A percentile compares a stretch with the other conserved stretches of the same genome.
phyloP scores from a whole-genome alignment of 2,888 invertebrate species.

The Ecdyonurus torrentis region DNA sequence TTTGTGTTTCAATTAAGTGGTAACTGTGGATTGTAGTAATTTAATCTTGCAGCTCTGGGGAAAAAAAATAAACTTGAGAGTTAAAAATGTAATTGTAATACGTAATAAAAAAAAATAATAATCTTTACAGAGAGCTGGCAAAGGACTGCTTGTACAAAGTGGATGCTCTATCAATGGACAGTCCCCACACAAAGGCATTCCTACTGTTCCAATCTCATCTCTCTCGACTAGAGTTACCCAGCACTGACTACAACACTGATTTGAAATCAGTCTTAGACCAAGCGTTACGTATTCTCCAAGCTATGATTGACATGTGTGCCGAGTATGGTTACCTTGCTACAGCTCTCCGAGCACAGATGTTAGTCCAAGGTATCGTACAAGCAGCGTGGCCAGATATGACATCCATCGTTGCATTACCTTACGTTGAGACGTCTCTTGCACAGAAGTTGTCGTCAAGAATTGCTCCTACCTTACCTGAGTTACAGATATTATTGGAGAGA shows the following conservation, averaged over 20 bases:
- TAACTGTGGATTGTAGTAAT: not conserved
- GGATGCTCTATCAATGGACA: constrained; percentile 60
- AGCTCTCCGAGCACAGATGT: constrained; percentile 53
- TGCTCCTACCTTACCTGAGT: not conserved
- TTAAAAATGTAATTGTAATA: too few species aligned
- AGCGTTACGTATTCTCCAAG: constrained; percentile 87
- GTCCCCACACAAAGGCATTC: constrained; percentile 86
- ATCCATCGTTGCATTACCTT: constrained; percentile 59
- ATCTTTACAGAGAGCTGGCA: constrained; percentile 52
- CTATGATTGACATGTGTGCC: constrained; percentile 88
- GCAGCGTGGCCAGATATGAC: constrained; percentile 31
- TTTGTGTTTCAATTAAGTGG: not conserved
- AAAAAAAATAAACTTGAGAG: too few species aligned
- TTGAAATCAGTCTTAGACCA: constrained; percentile 95
- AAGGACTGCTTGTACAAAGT: constrained; percentile 56
- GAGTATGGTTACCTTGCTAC: constrained; percentile 80
- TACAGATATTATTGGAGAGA: not conserved
- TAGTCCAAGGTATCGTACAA: constrained; percentile 61
- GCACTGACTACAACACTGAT: constrained; percentile 90
- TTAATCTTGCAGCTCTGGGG: too few species aligned
- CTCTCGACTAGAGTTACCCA: constrained; percentile 62
- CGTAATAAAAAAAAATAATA: constrained; percentile 3
- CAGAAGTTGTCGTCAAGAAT: not conserved
- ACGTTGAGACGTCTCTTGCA: constrained; percentile 38
- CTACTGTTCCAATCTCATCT: constrained; percentile 90